Conservation (phyloP, 2,888 invertebrate genomes). For the Masnerella sp. region DNA sequence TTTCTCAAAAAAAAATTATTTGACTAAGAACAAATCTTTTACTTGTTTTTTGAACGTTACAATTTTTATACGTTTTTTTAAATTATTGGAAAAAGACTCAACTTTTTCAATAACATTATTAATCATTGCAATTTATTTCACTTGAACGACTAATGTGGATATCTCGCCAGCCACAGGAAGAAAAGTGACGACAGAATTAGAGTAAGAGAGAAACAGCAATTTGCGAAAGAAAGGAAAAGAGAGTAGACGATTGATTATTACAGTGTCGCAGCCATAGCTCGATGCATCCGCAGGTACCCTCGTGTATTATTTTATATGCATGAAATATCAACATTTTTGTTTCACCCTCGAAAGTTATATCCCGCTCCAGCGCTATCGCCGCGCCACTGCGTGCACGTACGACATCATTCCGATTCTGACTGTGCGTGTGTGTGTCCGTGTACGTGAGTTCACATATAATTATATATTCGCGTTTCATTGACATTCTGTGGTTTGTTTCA, state of each 20-base stretch:
- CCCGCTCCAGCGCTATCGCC: constrained; percentile 71
- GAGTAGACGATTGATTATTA: constrained; percentile 67
- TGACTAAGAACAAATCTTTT: too few species aligned
- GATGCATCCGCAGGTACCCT: constrained; percentile 75
- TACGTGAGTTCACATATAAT: constrained; percentile 18
- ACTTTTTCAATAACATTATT: background rate
- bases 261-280: constrained; percentile 76
- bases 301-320: constrained; percentile 59
- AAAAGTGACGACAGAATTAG: constrained; percentile 46
- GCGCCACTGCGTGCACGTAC: constrained; percentile 74
- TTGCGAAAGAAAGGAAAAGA: constrained; percentile 40
- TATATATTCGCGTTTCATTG: constrained; percentile 1
- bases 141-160: constrained; percentile 8
- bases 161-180: background rate
- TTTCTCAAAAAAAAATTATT: too few species aligned
- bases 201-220: constrained; percentile 43
- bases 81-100: too few species aligned
- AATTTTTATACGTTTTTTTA: too few species aligned
- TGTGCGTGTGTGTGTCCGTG: background rate
- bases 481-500: background rate
- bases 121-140: background rate
- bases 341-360: constrained; percentile 23
- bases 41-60: too few species aligned
- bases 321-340: constrained; percentile 35
- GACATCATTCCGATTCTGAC: constrained; percentile 45